A percentile compares a stretch with the other conserved stretches of the same genome.
These are phyloP conservation scores for Spatulosminthurus flaviceps DNA, from an alignment of 2,888 invertebrate species.

Conservation along the genomic window DNA sequence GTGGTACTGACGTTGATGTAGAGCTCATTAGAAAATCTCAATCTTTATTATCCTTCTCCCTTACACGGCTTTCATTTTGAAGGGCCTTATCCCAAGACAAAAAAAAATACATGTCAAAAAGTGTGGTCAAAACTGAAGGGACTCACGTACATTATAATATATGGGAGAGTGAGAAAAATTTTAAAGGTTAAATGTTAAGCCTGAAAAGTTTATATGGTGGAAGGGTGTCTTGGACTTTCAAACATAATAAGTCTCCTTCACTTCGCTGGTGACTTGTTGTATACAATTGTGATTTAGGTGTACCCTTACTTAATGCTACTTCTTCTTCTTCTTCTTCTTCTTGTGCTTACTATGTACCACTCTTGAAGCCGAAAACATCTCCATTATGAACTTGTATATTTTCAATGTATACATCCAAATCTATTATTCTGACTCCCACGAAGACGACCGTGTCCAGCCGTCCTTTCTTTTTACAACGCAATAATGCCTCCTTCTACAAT, in stretches of 20 bases:
- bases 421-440: slow-evolving; percentile 46
- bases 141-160: background rate
- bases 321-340: background rate
- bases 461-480: slow-evolving; percentile 12
- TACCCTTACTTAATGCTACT: slow-evolving; percentile 15
- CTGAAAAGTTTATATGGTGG: too few species aligned
- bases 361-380: slow-evolving; percentile 45
- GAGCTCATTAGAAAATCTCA: background rate
- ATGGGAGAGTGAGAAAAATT: background rate
- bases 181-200: background rate
- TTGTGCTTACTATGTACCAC: too few species aligned
- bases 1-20: background rate
- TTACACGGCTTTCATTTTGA: background rate
- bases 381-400: slow-evolving; percentile 39
- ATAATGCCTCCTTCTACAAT: background rate
- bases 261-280: slow-evolving; percentile 24
- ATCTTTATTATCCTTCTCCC: background rate
- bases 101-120: background rate
- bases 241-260: slow-evolving; percentile 30
- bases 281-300: background rate
- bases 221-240: slow-evolving; percentile 18
- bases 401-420: slow-evolving; percentile 37
- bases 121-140: background rate
- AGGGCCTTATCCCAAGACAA: background rate
- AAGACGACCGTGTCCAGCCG: slow-evolving; percentile 30